Base-by-base conservation (phyloP, 2,888 invertebrate genomes). In the Automeris io region DNA sequence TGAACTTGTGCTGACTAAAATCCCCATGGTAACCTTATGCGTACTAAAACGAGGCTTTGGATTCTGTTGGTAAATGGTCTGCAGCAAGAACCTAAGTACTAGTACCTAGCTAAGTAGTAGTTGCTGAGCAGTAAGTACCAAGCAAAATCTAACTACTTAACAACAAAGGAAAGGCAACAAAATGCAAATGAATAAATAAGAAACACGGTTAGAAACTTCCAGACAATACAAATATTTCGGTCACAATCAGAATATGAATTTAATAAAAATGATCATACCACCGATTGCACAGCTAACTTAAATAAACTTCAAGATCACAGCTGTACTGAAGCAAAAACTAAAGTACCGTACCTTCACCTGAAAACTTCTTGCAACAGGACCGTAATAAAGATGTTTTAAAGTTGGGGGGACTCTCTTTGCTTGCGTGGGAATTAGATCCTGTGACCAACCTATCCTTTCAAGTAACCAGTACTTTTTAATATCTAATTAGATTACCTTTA, bases 251-350 rank as follows among this genome's bases (percentile, higher is more conserved):
- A 21, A 39, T 7, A 9, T 19, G 9, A 34, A 29, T 22, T 21
- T 26, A 34, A 29, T 34, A 22, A 37, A n/a, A 23, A 18, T 34
- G 26, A 26, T 39, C 26, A 39, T 34, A 5, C 8, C 16, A 39
- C 18, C 16, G 9, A 34, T 39, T 39, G 39, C 39, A 34, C 22
- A 18, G 39, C 34, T 34, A 34, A 34, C 29, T 34, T 18, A 54
- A 57, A 58, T 54, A 43, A 24, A 50, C 50, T 58, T 56, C 54
- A 52, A 29, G 54, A 39, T 37, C 42, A 40, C 25, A 26, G 18
- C 16, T 21, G 26, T 22, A 26, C 29, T 21, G 11, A 18, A 35
- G 16, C 26, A 33, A 39, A 39, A 33, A 33, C 7, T 21, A 8
- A 26, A 29, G 22, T 18, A 11, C 18, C 26, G 34, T 26, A 33